Evolutionary conservation across 2,888 invertebrate genomes (phyloP), one percentile per base, ranked within the genome.

Genomic region (Lissonota sp.): DNA sequence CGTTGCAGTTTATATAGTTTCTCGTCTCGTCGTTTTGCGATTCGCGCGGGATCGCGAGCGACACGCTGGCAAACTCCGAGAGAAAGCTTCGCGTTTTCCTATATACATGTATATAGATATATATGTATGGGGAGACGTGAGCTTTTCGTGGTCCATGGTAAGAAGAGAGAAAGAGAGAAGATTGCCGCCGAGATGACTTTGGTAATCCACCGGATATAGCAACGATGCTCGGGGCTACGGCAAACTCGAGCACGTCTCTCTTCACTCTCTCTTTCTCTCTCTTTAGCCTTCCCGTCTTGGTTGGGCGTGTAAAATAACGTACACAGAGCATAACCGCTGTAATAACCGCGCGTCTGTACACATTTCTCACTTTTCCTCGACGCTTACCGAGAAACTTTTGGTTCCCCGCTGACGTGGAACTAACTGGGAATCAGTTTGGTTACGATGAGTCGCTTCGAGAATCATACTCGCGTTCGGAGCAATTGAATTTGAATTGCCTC

Each of bases 1-100:
- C 79, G 85, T 80, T 84, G 80, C 85, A 85, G 84, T 87, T 26
- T 87, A 85, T 73, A 73, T 73, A 86, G 87, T 86, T 87, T 64
- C 83, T 72, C 79, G 83, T 76, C 73, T 64, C 71, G 69, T 80
- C 64, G 69, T 72, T 26, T 73, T 73, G 77, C 77, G 77, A 71
- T 73, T 63, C 72, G 63, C 60, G 14, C 10, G 63, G 53, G 72
- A 53, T 78, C 76, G 58, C 62, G 44, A 0, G 26, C 26, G 58
- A 46, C 78, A 70, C 66, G 71, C 40, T 70, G 80, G 62, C 82
- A 80, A 74, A 77, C 76, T 82, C 73, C 55, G 63, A 80, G 72
- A 83, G 83, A 84, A 73, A 64, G 73, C 26, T 26, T 26, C 26
- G 26, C 26, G 26, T 26, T 26, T 26, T 26, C 26, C 1, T 26